Base-by-base conservation (phyloP, 2,797 vertebrate species). In the Phrynocephalus guinanensis region DNA sequence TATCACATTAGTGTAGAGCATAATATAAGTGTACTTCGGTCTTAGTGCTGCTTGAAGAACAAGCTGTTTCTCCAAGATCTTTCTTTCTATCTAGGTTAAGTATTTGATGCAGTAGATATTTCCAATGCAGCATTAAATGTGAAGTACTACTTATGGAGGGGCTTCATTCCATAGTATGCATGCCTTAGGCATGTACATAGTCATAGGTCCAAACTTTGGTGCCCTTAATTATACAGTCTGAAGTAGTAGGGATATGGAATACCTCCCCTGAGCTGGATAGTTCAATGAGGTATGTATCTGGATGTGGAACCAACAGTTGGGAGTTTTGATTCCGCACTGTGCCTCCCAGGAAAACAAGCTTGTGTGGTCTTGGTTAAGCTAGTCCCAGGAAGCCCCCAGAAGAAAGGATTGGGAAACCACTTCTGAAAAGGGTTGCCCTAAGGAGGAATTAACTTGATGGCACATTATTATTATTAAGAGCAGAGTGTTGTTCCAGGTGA, bases 1-100 rank as follows among this genome's bases (percentile, higher is more conserved):
- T 68, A n/a, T 10, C n/a, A 84, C 26, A 91, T 85, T 85, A 38
- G 89, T 82, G 87, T 78, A 83, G 91, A 88, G 90, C 60, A 91
- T 22, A 8, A 83, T 76, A 50, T 92, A 66, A 88, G 8, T 5
- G n/a, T 38, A 56, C 20, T 33, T 77, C 56, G 1, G 15, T 79
- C 87, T 67, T 38, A 72, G 26, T 44, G 38, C 5, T 28, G 68
- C 1, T 77, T 76, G 6, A 68, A 86, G 89, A 93, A 87, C 6
- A 38, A 88, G 87, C 7, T 80, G 79, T 89, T 91, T 91, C 66
- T 63, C 60, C 66, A 71, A 75, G 15, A 87, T 80, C 13, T 86
- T 86, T 88, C 52, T 10, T 56, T 56, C 52, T 63, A 11, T 1
- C 3, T 50, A 66, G 83, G 33, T n/a, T 28, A 33, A 24, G 26